Evolutionary conservation across 2,113 vertebrate genomes (phyloP), one percentile per base, ranked within the genome.

Genomic region (Sylvietta virens): DNA sequence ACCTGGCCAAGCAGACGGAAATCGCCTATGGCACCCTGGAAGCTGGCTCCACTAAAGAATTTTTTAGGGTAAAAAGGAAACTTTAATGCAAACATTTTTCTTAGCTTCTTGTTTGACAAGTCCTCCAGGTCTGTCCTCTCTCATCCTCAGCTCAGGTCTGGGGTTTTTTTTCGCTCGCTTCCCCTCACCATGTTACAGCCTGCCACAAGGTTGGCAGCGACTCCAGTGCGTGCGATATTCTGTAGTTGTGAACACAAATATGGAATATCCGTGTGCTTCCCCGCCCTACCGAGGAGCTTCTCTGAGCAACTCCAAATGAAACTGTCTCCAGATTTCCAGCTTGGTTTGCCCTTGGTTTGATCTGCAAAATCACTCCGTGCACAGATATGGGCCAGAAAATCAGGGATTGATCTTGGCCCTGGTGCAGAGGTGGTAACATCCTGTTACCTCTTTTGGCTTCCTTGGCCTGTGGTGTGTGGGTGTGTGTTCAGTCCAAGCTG

Each of bases 1-100:
- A 99, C 96, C 97, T 99, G 94, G 99, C 99, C 62, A 99, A 99
- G 97, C 99, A 99, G 97, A 99, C 99, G 0, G 99, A 99, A 98
- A 99, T 99, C 5, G 98, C 99, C 54, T 99, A 99, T 11, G 99
- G 99, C 48, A 99, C 99, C 5, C 97, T 99, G 84, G 99, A 99
- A 81, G 99, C 98, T 39, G 99, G 99, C 81, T 99, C 99, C 67
- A 99, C 99, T 65, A 99, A 99, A 97, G 99, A 99, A 94, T 99
- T 99, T 98, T 99, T 99, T 98, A 98, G 99, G 98, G 99, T 99
- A 97, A 96, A 97, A 79, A 73, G 67, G 81, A 80, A 94, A 84
- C 17, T 50, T 95, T 86, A 74, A 73, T 84, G 54, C 48, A 92
- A 44, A 60, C 2, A 2, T 82, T 94, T 39, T 48, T 28, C 57